phyloP scores from a whole-genome alignment of 2,888 invertebrate species.

The Scotopteryx bipunctaria region DNA sequence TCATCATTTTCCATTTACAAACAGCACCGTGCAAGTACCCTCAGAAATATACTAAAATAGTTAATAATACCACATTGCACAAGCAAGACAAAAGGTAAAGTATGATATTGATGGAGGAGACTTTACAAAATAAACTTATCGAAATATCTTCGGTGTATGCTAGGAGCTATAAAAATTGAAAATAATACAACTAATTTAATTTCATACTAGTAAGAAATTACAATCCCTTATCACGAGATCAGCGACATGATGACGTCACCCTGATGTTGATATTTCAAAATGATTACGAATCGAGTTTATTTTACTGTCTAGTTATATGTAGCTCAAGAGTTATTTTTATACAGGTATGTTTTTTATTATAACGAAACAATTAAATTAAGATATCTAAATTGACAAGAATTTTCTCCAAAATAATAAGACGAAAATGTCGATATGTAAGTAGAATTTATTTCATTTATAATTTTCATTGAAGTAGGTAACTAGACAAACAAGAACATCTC shows the following conservation, averaged over 20 bases:
- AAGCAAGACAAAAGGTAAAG: constrained; percentile 48
- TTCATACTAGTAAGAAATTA: constrained; percentile 82
- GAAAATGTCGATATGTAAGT: neutral
- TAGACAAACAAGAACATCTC: constrained; percentile 56
- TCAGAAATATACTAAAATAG: constrained; percentile 47
- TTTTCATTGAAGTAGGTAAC: constrained; percentile 33
- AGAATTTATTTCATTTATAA: neutral
- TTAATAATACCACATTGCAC: constrained; percentile 53
- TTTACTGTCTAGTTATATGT: constrained; percentile 34
- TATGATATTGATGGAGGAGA: constrained; percentile 83
- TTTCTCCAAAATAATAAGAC: neutral
- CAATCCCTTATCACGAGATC: constrained; percentile 84
- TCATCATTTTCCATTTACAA: constrained; percentile 48
- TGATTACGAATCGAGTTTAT: constrained; percentile 35
- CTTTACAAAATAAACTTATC: constrained; percentile 83
- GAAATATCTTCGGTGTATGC: constrained; percentile 84
- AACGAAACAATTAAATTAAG: neutral
- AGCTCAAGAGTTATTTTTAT: neutral
- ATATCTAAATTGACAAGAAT: neutral
- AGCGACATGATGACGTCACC: constrained; percentile 76
- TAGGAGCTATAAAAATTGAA: constrained; percentile 83
- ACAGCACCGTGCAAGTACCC: constrained; percentile 59
- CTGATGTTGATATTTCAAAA: constrained; percentile 53
- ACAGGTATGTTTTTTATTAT: neutral
- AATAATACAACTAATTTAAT: constrained; percentile 83